These are phyloP conservation scores for Tetrao urogallus DNA, from an alignment of 2,113 vertebrate genomes.

Conservation along the genomic window DNA sequence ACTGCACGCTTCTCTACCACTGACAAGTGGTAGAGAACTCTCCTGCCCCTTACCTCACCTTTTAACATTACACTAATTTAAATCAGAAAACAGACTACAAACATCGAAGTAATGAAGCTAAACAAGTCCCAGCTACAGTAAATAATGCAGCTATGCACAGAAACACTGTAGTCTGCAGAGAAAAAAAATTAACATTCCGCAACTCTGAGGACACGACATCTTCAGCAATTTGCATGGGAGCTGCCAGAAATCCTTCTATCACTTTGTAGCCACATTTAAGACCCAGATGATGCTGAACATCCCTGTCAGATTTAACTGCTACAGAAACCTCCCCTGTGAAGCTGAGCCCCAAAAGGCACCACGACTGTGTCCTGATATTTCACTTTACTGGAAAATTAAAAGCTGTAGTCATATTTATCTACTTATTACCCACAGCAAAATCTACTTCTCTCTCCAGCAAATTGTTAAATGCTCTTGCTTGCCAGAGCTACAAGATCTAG, in stretches of 20 bases:
- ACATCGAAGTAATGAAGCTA: fast-evolving
- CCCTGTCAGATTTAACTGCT: background rate
- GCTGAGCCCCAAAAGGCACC: fast-evolving
- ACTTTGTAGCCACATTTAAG: background rate
- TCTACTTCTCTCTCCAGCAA: background rate
- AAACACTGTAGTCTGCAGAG: background rate
- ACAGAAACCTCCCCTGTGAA: background rate
- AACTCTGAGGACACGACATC: fast-evolving
- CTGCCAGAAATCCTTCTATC: background rate
- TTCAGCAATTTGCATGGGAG: background rate
- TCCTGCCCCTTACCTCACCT: background rate
- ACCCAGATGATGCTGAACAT: background rate
- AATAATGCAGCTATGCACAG: background rate
- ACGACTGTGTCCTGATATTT: fast-evolving
- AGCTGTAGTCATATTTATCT: background rate
- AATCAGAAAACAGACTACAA: background rate
- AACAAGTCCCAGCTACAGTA: background rate
- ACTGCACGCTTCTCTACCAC: fast-evolving
- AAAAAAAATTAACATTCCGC: background rate
- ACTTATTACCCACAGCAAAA: background rate
- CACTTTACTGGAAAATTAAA: background rate
- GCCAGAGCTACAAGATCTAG: background rate
- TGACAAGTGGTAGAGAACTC: background rate
- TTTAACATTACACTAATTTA: background rate
- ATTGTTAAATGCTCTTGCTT: background rate